Evolutionary conservation across 2,113 vertebrate species (phyloP).

Genomic region (Hystrix brachyura): DNA sequence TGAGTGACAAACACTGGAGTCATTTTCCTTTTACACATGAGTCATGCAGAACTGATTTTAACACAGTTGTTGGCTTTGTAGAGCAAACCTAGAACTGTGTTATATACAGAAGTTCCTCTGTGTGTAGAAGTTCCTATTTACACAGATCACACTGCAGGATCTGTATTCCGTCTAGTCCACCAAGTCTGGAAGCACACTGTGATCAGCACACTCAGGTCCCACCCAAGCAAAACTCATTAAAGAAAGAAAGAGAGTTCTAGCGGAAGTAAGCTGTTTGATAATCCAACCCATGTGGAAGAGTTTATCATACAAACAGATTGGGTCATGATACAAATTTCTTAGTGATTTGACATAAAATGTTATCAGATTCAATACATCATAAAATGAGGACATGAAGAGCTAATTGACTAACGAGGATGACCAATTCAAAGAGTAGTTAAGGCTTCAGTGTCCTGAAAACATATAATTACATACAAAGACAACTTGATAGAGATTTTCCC

Average conservation of each 20-base stretch:
- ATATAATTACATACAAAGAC: accelerated
- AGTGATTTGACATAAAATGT: not conserved
- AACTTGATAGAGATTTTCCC: not conserved
- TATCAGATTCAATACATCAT: not conserved
- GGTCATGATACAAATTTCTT: no score
- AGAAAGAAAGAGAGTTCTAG: no score
- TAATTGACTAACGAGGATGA: accelerated
- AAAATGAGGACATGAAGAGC: not conserved
- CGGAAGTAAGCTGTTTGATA: not conserved
- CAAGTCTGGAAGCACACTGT: not conserved
- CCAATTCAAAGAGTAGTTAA: not conserved
- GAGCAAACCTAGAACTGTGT: not conserved
- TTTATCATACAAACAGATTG: no score
- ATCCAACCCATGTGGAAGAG: accelerated
- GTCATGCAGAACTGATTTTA: not conserved
- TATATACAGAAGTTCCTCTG: accelerated
- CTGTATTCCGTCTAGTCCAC: no score
- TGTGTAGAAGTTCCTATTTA: no score
- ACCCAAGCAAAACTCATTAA: not conserved
- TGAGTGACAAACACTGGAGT: accelerated
- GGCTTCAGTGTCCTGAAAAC: not conserved
- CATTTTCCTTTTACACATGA: not conserved
- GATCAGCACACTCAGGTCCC: no score
- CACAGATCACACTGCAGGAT: accelerated
- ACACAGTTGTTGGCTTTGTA: no score